A percentile compares a stretch with the other conserved stretches of the same genome.
Conservation (phyloP, 1,140 invertebrate genomes). For the Drosophila ambigua region DNA sequence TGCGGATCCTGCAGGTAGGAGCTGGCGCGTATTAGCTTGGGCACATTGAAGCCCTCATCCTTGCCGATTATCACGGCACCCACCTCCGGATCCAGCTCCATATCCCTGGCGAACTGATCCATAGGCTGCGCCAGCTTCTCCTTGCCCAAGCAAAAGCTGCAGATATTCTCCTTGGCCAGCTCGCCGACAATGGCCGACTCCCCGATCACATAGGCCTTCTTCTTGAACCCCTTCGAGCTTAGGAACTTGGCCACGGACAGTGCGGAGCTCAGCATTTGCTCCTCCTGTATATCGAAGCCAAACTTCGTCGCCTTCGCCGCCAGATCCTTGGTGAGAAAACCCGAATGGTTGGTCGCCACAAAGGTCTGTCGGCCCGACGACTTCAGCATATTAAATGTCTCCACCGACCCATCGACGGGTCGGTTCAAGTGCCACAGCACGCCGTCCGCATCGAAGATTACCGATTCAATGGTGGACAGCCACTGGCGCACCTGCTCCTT, state of each 20-base stretch:
- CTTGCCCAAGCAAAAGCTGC: not conserved
- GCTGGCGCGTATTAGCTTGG: conserved; percentile 30
- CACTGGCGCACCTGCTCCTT: conserved; percentile 53
- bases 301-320: conserved; percentile 29
- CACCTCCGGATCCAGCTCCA: conserved; percentile 49
- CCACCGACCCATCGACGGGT: conserved; percentile 29
- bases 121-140: conserved; percentile 15
- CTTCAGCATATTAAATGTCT: conserved; percentile 40
- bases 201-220: conserved; percentile 54
- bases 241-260: conserved; percentile 43
- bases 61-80: conserved; percentile 57
- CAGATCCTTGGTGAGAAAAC: not conserved
- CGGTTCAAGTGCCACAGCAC: conserved; percentile 54
- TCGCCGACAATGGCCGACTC: conserved; percentile 40
- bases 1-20: conserved; percentile 35
- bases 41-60: conserved; percentile 54
- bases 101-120: conserved; percentile 18
- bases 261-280: conserved; percentile 16
- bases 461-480: conserved; percentile 40
- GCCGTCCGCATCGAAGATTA: conserved; percentile 66
- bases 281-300: conserved; percentile 17
- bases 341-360: conserved; percentile 52
- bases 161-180: conserved; percentile 25
- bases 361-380: conserved; percentile 23
- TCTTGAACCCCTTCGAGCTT: conserved; percentile 37